Evolutionary conservation across 2,888 invertebrate genomes (phyloP), one percentile per base, ranked within the genome.

Genomic region (Chaetoderma sp.): DNA sequence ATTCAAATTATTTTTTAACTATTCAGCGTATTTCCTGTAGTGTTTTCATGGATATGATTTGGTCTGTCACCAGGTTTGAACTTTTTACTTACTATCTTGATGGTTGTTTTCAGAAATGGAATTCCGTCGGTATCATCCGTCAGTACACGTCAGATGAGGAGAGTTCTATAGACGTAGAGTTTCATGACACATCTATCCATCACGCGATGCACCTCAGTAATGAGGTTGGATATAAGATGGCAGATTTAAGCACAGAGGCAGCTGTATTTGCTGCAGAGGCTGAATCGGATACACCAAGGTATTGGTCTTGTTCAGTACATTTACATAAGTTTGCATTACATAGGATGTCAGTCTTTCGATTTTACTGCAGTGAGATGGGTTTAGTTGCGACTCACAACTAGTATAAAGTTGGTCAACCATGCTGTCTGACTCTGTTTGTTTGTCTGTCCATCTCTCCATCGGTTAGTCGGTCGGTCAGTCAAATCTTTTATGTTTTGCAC

Each of bases 111-210:
- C 60, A 91, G 91, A 92, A 93, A 60, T 98, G 96, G 95, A 98
- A 98, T 82, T 92, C 93, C 59, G 90, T 95, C 4, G 98, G 97
- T n/a, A 92, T 97, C 71, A 92, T 97, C 0, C 90, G 93, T 8
- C 92, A 93, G 77, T 94, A 94, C 82, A 90, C 91, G 0, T 90
- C 89, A 1, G 93, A 92, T 70, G 91, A 91, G 0, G 93, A 93
- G 61, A 93, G 93, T 60, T 92, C 91, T 0, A 94, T 98, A 59
- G 96, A 97, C 84, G 93, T 98, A 0, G 96, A 97, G 86, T 99
- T 98, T 86, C 97, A 98, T 78, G 96, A 99, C 87, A 90, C 93
- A 0, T 91, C 92, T 56, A 88, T 94, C 13, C 96, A 98, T 84
- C 95, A 95, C 82, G 92, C 94, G 25, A 91, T 98, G 84, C 94